Evolutionary conservation across 2,113 vertebrate species (phyloP).

Genomic region (Cyrtonyx montezumae): DNA sequence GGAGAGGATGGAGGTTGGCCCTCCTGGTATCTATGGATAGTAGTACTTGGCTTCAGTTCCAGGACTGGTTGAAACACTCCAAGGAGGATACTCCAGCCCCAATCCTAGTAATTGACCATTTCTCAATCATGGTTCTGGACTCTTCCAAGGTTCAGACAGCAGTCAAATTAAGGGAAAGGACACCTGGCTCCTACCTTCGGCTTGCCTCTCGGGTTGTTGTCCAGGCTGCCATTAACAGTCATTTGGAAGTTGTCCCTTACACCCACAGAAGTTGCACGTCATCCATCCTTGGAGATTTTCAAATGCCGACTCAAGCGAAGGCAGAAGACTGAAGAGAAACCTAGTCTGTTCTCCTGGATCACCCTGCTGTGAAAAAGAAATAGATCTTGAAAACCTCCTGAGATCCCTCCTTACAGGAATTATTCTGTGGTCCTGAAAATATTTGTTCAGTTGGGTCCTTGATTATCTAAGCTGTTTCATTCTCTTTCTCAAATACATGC

Average conservation of each 20-base stretch:
- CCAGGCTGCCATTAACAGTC: too few relatives aligned
- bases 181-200: too few relatives aligned
- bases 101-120: too few relatives aligned
- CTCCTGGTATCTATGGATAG: not conserved
- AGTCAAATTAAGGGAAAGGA: too few relatives aligned
- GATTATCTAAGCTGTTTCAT: not conserved
- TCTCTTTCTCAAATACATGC: not conserved
- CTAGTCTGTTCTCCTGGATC: not conserved
- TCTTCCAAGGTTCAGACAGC: too few relatives aligned
- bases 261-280: too few relatives aligned
- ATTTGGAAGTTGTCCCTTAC: too few relatives aligned
- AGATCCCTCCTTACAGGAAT: not conserved
- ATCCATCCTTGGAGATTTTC: not conserved
- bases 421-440: not conserved
- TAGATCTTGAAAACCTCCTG: fast-evolving
- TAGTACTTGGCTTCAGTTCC: not conserved
- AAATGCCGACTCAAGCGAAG: not conserved
- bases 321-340: not conserved
- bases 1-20: too few relatives aligned
- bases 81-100: not conserved
- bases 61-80: not conserved
- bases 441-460: not conserved
- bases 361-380: not conserved
- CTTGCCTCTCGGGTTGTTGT: too few relatives aligned
- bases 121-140: too few relatives aligned